Evolutionary conservation across 2,113 vertebrate genomes (phyloP).

Genomic region (Megalops atlanticus): DNA sequence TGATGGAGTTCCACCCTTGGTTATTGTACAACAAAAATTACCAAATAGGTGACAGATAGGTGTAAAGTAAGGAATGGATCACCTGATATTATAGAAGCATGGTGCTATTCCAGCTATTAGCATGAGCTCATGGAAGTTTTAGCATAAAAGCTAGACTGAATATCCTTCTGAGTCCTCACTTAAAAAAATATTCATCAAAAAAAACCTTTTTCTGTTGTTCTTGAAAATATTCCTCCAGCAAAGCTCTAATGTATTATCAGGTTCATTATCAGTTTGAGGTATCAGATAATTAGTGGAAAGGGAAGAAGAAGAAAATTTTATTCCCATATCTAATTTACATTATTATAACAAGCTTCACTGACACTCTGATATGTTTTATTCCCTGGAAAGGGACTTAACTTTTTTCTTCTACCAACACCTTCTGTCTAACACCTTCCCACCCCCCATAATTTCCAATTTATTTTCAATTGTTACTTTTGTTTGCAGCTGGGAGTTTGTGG

Average conservation of each 20-base stretch:
- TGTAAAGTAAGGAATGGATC: too few species aligned
- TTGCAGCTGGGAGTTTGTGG: conserved; percentile 15
- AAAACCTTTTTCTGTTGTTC: conserved; percentile 30
- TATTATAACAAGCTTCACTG: conserved; percentile 65
- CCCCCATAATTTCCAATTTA: conserved; percentile 30
- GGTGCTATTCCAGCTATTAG: too few species aligned
- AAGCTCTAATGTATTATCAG: conserved; percentile 34
- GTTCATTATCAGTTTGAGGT: conserved; percentile 50
- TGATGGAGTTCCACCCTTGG: too few species aligned
- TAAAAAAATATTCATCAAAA: conserved; percentile 33
- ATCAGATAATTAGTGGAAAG: conserved; percentile 64
- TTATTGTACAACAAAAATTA: too few species aligned
- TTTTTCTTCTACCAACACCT: conserved; percentile 13
- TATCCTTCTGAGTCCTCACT: neutral
- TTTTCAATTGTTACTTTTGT: conserved; percentile 40
- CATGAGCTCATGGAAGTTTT: too few species aligned
- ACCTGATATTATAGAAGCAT: too few species aligned
- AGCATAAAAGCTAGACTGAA: neutral
- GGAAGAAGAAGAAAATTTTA: conserved; percentile 59
- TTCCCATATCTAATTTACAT: conserved; percentile 66
- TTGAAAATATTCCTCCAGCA: conserved; percentile 17
- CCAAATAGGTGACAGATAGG: too few species aligned
- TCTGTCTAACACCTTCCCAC: too few species aligned
- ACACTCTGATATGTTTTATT: conserved; percentile 62
- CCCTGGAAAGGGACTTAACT: conserved; percentile 35